Base-by-base conservation (phyloP, 2,888 invertebrate species). In the Diarsia rubi region DNA sequence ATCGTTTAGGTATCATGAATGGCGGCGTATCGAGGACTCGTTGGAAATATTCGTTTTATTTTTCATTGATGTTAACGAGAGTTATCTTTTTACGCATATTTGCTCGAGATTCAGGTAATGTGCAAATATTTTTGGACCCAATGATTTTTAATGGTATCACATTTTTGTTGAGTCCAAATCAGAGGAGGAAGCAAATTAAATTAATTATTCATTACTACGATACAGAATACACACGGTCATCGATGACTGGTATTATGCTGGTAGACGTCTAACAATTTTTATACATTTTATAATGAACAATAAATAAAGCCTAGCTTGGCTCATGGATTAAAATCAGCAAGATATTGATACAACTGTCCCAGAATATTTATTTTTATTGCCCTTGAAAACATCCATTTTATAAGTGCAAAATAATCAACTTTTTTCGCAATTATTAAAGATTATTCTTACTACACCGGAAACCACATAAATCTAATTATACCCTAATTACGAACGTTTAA, bases 21-120 rank as follows among this genome's bases (percentile, higher is more conserved):
- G 74, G 69, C 37, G 44, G 31, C 24, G 42, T 65, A 63, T 63
- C 4, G 69, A 54, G 63, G 19, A n/a, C 31, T 31, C 42, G 52
- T 37, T 24, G 73, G 52, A 69, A 82, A 78, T 54, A 69, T 62
- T 65, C 52, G 63, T 66, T 78, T 83, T 74, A 78, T 72, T 44
- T 72, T 64, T 64, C 69, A 69, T 75, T 72, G 66, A 78, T 64
- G 69, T 72, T 31, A 60, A 69, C 42, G 64, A 66, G 37, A 62
- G 65, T 52, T 62, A 69, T 44, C 47, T 65, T 73, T 68, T 69
- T 59, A 59, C 49, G 54, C 67, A 68, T 60, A 54, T 73, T 73
- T 80, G 31, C 54, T 54, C 66, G 12, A 37, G 44, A 60, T 63
- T 74, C 59, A 49, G 42, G 14, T 74, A 52, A 74, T 74, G 74